Evolutionary conservation across 2,113 vertebrate genomes (phyloP).

Genomic region (Climacteris rufus): DNA sequence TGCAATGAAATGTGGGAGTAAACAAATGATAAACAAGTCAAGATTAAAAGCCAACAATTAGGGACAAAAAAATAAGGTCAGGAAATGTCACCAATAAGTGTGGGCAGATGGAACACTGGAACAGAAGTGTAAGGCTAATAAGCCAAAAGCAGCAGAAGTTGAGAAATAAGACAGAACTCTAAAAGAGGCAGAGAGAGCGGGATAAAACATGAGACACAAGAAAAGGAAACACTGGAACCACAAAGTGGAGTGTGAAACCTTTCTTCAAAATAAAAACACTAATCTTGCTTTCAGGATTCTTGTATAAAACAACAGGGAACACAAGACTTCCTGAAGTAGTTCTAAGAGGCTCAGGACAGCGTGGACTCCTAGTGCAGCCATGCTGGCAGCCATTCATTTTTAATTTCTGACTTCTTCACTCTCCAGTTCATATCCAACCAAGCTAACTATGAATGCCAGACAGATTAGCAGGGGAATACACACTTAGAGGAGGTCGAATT

Average conservation of each 20-base stretch:
- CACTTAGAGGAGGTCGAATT: neutral
- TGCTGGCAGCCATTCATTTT: neutral
- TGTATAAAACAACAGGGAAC: neutral
- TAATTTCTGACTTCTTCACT: neutral
- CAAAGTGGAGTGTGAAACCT: neutral
- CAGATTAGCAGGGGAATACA: neutral
- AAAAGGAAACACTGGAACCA: neutral
- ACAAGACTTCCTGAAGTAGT: neutral
- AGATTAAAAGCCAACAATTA: neutral
- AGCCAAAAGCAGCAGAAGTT: neutral
- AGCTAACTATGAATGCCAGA: neutral
- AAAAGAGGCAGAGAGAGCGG: neutral
- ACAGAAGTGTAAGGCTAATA: neutral
- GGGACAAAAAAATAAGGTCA: neutral
- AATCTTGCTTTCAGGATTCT: neutral
- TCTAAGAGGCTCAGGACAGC: neutral
- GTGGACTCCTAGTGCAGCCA: neutral
- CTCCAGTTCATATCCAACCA: rapidly evolving
- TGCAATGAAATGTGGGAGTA: neutral
- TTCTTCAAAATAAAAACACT: neutral
- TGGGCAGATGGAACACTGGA: neutral
- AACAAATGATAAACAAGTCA: neutral
- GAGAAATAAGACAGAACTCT: neutral
- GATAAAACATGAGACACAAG: neutral
- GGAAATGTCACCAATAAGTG: neutral